Evolutionary conservation across 1,140 invertebrate genomes (phyloP), one percentile per base, ranked within the genome.

Genomic region (Alviniconcha marisindica): DNA sequence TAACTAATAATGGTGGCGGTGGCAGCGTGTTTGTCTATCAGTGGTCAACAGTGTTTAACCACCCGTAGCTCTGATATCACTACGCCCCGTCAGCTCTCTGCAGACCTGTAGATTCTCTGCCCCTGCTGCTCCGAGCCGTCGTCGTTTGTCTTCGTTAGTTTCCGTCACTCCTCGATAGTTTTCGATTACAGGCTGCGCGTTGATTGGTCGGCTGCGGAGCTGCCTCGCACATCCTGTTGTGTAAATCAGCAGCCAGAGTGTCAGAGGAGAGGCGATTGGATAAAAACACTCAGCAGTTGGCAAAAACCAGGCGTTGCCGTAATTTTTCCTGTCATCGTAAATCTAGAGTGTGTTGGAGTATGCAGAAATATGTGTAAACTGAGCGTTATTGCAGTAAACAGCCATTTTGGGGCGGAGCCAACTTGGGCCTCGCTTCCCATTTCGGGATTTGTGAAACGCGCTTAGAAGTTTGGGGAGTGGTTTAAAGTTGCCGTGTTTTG

Each of bases 141-240:
- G 33, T 44, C 73, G 40, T 76, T 42, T 44, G 40, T 76, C 73
- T 76, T 76, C 73, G 73, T 76, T 40, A 76, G 73, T 28, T 42
- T 76, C 73, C 73, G 73, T 76, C 73, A 76, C 73, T 76, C 38
- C 73, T 76, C 73, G 73, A 44, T 18, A 76, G 73, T 18, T 76
- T 76, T n/a, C 73, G 73, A 76, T 76, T 44, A 44, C 73, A 44
- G 40, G 15, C 40, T 31, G 73, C 38, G 36, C 73, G 73, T 42
- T 76, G 73, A 76, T 76, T 76, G 73, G 73, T 31, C 2, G 73
- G 36, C 15, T 3, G 36, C 10, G 73, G 60, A 63, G 60, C 28
- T 31, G 60, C 21, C 21, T 24, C 60, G 28, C 60, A 63, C 21
- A n/a, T 63, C 60, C 60, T 63, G 60, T 63, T 63, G 60, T 63